Evolutionary conservation across 2,113 vertebrate species (phyloP), one percentile per base, ranked within the genome.

Genomic region (Tichodroma muraria): DNA sequence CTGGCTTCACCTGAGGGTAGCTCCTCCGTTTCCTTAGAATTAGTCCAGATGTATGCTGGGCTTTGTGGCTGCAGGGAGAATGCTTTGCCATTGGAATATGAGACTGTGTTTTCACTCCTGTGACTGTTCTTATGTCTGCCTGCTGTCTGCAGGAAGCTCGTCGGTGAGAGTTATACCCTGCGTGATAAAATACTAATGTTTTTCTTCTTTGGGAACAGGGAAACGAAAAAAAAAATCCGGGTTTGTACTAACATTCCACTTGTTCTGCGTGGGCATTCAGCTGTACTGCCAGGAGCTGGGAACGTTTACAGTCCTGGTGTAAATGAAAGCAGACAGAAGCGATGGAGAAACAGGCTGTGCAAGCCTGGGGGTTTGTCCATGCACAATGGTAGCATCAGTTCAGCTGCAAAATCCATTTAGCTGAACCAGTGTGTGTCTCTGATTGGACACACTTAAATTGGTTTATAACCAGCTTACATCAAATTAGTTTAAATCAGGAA

Each of bases 371-470:
- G 93, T 71, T 91, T 80, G 90, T 90, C 90, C 92, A 16, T 5
- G 23, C 61, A 88, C 90, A 95, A 90, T 61, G 60, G 89, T 64
- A 94, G 82, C 88, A 93, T 90, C 90, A 71, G 88, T 91, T 96
- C 91, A 94, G 85, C 96, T 94, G 90, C 88, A 93, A 88, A 96
- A 96, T 90, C 94, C 94, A 68, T 86, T 96, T 94, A 95, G 72
- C 77, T 91, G 80, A 93, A 95, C 93, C 80, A 72, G 60, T 68
- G 85, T 88, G 45, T 38, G 76, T 49, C 89, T 82, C 85, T 83
- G 85, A 95, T 93, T 93, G 94, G 94, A 95, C 90, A 88, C 95
- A 94, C 90, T 95, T 95, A 94, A 93, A 93, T 91, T 91, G 93
- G 90, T 94, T 96, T 94, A 94, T 88, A 95, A 84, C 90, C 93